Base-by-base conservation (phyloP, 2,797 vertebrate genomes). In the Clarias fuscus region DNA sequence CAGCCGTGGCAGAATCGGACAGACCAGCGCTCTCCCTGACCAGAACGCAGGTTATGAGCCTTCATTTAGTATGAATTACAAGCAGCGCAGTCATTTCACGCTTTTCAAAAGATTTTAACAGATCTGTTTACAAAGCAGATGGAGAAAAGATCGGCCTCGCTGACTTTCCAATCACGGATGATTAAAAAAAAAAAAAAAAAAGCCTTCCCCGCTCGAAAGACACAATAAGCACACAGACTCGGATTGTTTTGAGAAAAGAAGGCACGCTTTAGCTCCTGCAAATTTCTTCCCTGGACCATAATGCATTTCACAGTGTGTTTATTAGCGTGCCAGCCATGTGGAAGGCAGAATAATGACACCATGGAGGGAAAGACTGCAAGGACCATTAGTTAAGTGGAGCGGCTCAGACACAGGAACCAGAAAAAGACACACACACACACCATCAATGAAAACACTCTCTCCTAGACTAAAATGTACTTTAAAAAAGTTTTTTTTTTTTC, bases 291-390 rank as follows among this genome's bases (percentile, higher is more conserved):
- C 76, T 43, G 81, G 87, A 75, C 71, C 88, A 85, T 88, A 91
- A 91, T 90, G 90, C 90, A 90, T 89, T 91, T 90, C 87, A 89
- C 89, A 88, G 90, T 90, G 85, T 88, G 89, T 89, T 91, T 90
- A 91, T 92, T 91, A 91, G 89, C 67, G 64, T 65, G 73, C 88
- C 90, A 92, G 89, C 89, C 90, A 90, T 90, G 92, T 89, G 91
- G 90, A 91, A 91, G 90, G 88, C 86, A 83, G 86, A 89, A 88
- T 91, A 92, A 92, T 92, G 92, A 90, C 88, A 91, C 90, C 88
- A 84, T 85, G 56, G 90, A 90, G 90, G 83, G 86, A 88, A 82
- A 90, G 73, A 87, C 88, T 90, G 89, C 88, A 91, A 90, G 90
- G 90, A 90, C 87, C 87, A 91, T 92, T 91, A 90, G 89, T 91